These are phyloP conservation scores for Tinea semifulvella DNA, from an alignment of 2,888 invertebrate genomes.

Conservation along the genomic window DNA sequence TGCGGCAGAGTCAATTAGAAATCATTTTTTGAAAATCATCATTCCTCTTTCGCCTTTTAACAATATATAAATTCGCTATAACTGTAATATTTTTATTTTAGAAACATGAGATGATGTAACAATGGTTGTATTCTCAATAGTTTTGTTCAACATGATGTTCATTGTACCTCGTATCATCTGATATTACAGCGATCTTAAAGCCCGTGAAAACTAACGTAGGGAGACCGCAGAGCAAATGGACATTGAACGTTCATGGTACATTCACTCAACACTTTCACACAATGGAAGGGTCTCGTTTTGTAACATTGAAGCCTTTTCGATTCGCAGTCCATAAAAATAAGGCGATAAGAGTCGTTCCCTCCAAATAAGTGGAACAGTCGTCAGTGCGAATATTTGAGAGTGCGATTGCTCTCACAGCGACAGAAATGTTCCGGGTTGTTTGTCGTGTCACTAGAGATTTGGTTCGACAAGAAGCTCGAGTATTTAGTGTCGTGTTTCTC, in stretches of 20 bases:
- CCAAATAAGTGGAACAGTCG: slow-evolving; percentile 51
- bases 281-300: slow-evolving; percentile 57
- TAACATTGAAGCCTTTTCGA: slow-evolving; percentile 50
- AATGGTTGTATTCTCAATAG: too few relatives aligned
- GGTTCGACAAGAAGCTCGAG: slow-evolving; percentile 35
- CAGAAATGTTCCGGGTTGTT: slow-evolving; percentile 31
- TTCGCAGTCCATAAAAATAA: slow-evolving; percentile 58
- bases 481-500: slow-evolving; percentile 42
- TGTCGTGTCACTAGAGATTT: slow-evolving; percentile 43
- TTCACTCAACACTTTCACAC: slow-evolving; percentile 46
- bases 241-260: slow-evolving; percentile 45
- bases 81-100: too few relatives aligned
- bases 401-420: slow-evolving; percentile 24
- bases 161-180: too few relatives aligned
- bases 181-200: too few relatives aligned
- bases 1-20: too few relatives aligned
- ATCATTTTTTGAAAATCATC: too few relatives aligned
- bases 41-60: too few relatives aligned
- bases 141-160: too few relatives aligned
- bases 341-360: slow-evolving; percentile 55
- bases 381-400: slow-evolving; percentile 40
- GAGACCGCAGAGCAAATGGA: slow-evolving; percentile 18
- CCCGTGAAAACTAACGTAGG: neutral
- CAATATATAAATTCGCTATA: too few relatives aligned
- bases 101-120: too few relatives aligned